Conservation (phyloP, 2,797 vertebrate species). For the Urocyon cinereoargenteus region DNA sequence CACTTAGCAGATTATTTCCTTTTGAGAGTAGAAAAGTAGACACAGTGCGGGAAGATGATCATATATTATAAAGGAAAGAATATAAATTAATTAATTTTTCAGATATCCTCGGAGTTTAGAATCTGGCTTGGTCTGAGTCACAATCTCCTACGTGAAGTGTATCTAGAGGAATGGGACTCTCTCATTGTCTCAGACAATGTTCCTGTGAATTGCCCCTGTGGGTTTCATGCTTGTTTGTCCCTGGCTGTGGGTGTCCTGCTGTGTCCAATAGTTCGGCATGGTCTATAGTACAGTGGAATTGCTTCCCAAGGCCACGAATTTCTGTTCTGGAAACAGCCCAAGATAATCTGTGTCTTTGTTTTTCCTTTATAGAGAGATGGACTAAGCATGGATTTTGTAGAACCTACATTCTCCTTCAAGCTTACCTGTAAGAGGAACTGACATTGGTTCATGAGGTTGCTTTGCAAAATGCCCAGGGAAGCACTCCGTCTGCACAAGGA, state of each 20-base stretch:
- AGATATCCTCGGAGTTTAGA: background rate
- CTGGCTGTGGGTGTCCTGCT: background rate
- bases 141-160: background rate
- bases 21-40: background rate
- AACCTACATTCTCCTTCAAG: background rate
- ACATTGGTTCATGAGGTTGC: background rate
- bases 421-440: background rate
- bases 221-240: background rate
- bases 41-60: background rate
- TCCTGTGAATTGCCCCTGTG: rapidly evolving
- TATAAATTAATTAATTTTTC: background rate
- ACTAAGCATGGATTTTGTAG: background rate
- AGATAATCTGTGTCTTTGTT: background rate
- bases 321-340: background rate
- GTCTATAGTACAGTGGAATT: background rate
- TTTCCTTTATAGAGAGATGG: background rate
- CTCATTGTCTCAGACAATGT: background rate
- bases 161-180: background rate
- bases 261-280: no score
- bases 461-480: background rate
- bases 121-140: background rate
- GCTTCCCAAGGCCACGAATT: background rate
- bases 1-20: conserved; percentile 23
- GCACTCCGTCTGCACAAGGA: background rate
- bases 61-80: background rate